These are phyloP conservation scores for Anguilla megastoma DNA, from an alignment of 2,797 vertebrate genomes.

Conservation along the genomic window DNA sequence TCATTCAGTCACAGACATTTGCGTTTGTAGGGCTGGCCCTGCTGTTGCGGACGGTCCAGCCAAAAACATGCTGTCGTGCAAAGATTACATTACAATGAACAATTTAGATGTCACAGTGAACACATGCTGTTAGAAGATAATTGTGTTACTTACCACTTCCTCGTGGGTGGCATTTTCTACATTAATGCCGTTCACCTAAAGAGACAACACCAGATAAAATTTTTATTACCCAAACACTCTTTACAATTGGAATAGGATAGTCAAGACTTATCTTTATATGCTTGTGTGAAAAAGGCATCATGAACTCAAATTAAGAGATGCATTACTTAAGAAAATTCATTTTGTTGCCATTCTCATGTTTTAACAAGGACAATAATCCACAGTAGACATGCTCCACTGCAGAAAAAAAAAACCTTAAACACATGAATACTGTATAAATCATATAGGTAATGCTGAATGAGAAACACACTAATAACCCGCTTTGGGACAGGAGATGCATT, in stretches of 20 bases:
- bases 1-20: too few relatives aligned
- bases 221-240: neutral
- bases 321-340: neutral
- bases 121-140: slow-evolving; percentile 15
- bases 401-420: too few relatives aligned
- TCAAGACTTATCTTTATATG: neutral
- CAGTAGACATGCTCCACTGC: too few relatives aligned
- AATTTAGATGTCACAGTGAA: neutral
- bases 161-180: slow-evolving; percentile 88
- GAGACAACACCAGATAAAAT: slow-evolving; percentile 33
- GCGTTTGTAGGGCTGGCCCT: too few relatives aligned
- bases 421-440: neutral
- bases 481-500: neutral
- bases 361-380: too few relatives aligned
- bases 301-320: too few relatives aligned
- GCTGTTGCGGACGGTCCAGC: too few relatives aligned
- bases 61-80: too few relatives aligned
- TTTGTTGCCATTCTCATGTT: neutral
- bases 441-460: neutral
- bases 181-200: slow-evolving; percentile 92
- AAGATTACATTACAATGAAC: too few relatives aligned
- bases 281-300: too few relatives aligned
- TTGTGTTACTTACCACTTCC: slow-evolving; percentile 86
- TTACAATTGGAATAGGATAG: neutral
- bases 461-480: neutral